Conservation (phyloP, 2,888 invertebrate species). For the Andrena hattorfiana region DNA sequence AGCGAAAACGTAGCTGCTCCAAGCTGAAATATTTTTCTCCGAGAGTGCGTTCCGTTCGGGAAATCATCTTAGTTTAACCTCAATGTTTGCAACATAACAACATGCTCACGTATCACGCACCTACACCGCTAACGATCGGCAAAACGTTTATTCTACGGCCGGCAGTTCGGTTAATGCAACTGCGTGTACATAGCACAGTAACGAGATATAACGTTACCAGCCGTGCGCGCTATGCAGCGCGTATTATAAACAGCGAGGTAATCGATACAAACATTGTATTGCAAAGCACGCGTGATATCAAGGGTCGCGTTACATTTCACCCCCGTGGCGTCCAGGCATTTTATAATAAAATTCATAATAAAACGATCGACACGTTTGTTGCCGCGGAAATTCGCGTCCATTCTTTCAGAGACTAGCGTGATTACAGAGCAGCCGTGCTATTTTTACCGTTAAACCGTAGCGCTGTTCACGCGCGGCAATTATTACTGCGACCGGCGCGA, state of each 20-base stretch:
- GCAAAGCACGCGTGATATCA: constrained; percentile 12
- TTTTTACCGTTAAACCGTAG: background rate
- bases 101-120: background rate
- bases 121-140: background rate
- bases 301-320: constrained; percentile 8
- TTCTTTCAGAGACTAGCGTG: constrained; percentile 1
- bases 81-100: background rate
- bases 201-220: constrained; percentile 32
- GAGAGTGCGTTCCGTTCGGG: background rate
- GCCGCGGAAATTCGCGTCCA: background rate
- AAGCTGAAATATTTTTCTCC: background rate
- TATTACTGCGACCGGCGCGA: constrained; percentile 2
- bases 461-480: constrained; percentile 8
- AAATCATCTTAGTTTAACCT: background rate
- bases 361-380: background rate
- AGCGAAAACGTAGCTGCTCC: background rate
- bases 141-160: constrained; percentile 10
- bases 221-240: constrained; percentile 3
- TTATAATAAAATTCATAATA: too few relatives aligned
- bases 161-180: constrained; percentile 24
- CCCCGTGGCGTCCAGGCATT: background rate
- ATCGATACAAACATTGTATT: constrained; percentile 36
- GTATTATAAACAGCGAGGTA: constrained; percentile 34
- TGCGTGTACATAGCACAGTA: constrained; percentile 22
- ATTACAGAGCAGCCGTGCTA: background rate